Percentiles rank a stretch among this genome's conserved stretches.
Evolutionary conservation across 1,140 invertebrate genomes (phyloP).

Genomic region (Eufriesea mexicana): DNA sequence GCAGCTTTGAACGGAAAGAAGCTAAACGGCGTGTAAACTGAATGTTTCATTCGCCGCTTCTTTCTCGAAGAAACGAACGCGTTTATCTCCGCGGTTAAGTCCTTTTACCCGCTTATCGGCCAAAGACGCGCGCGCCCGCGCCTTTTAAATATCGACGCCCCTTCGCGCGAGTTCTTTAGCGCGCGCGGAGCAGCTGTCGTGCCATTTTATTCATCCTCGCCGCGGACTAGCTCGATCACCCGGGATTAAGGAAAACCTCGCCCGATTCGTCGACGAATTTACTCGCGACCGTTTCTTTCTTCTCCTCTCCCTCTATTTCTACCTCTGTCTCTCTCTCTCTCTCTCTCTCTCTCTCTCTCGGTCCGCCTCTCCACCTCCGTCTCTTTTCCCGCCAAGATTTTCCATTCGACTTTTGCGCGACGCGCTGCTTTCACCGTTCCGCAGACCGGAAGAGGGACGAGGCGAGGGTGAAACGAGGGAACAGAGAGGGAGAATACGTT

Average conservation of each 20-base stretch:
- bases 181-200: constrained; percentile 20
- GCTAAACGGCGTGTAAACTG: background rate
- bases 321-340: too few relatives aligned
- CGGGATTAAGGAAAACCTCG: background rate
- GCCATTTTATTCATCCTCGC: background rate
- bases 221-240: background rate
- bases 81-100: constrained; percentile 13
- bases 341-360: background rate
- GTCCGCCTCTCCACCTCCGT: too few relatives aligned
- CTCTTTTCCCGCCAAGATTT: background rate
- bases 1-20: background rate
- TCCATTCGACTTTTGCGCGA: background rate
- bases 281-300: too few relatives aligned
- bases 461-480: background rate
- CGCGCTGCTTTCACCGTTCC: background rate
- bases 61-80: constrained; percentile 1
- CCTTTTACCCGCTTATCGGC: constrained; percentile 28
- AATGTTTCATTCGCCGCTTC: background rate
- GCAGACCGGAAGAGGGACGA: too few relatives aligned
- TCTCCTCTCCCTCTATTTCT: too few relatives aligned
- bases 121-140: background rate
- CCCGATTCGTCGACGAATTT: background rate
- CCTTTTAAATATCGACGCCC: constrained; percentile 16
- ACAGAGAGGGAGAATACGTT: constrained; percentile 9
- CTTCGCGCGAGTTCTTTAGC: background rate